These are phyloP conservation scores for Apis florea DNA, from an alignment of 1,140 invertebrate genomes.

Conservation along the genomic window DNA sequence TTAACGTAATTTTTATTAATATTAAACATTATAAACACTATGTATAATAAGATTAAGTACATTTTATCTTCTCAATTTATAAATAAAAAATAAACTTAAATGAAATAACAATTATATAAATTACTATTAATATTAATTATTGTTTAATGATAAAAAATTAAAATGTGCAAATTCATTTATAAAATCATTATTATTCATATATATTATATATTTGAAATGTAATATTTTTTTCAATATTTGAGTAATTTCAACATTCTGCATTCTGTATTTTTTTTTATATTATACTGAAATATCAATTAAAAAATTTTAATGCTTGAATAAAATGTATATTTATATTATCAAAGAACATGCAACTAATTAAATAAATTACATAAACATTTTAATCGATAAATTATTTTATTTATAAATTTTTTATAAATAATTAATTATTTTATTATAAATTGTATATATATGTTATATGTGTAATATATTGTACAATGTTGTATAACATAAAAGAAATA, in stretches of 20 bases:
- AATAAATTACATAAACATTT: too few relatives aligned
- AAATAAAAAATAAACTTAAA: too few relatives aligned
- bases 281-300: not conserved
- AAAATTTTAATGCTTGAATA: not conserved
- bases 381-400: not conserved
- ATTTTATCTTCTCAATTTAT: not conserved
- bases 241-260: not conserved
- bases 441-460: not conserved
- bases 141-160: not conserved
- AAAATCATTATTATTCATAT: too few relatives aligned
- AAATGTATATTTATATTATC: not conserved
- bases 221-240: not conserved
- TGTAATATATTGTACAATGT: not conserved
- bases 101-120: too few relatives aligned
- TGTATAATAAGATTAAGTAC: not conserved
- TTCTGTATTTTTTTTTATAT: too few relatives aligned
- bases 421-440: not conserved
- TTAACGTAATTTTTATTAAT: not conserved
- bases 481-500: not conserved
- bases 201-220: not conserved
- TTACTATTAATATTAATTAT: too few relatives aligned
- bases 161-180: not conserved
- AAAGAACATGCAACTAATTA: not conserved
- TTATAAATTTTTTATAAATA: not conserved
- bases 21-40: not conserved